Evolutionary conservation across 2,888 invertebrate genomes (phyloP).

Genomic region (Blera fallax): DNA sequence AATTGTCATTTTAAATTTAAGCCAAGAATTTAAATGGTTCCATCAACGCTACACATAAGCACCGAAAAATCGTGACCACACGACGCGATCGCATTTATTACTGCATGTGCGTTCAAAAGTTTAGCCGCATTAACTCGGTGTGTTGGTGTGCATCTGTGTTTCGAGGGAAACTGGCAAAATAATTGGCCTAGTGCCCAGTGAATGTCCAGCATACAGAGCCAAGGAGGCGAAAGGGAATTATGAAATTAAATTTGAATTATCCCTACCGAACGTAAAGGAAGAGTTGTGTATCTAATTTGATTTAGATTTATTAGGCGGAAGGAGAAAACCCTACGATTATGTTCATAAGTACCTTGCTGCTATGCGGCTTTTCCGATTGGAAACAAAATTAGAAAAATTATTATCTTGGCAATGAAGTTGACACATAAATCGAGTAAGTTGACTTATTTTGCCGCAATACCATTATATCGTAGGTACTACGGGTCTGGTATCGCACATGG

Average conservation of each 20-base stretch:
- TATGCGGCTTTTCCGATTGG: neutral
- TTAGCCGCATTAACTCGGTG: neutral
- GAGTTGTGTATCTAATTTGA: slow-evolving; percentile 9
- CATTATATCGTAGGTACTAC: too few relatives aligned
- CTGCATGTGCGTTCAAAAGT: slow-evolving; percentile 35
- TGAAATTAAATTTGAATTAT: slow-evolving; percentile 33
- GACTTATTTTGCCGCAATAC: neutral
- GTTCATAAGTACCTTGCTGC: neutral
- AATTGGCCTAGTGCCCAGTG: slow-evolving; percentile 56
- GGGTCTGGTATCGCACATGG: neutral
- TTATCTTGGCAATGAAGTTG: slow-evolving; percentile 3
- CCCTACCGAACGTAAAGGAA: neutral
- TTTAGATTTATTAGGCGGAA: slow-evolving; percentile 17
- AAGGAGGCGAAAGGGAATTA: slow-evolving; percentile 3
- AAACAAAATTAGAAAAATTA: neutral
- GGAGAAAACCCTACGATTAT: neutral
- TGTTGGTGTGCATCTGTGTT: neutral
- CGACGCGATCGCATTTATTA: neutral
- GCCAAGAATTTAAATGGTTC: slow-evolving; percentile 33
- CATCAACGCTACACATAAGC: neutral
- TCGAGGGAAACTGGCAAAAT: neutral
- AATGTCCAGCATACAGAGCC: slow-evolving; percentile 37
- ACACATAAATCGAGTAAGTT: neutral
- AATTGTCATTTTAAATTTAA: slow-evolving; percentile 46
- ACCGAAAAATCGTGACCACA: slow-evolving; percentile 39